phyloP scores from a whole-genome alignment of 2,888 invertebrate species.

The Cosmorhoe ocellata region DNA sequence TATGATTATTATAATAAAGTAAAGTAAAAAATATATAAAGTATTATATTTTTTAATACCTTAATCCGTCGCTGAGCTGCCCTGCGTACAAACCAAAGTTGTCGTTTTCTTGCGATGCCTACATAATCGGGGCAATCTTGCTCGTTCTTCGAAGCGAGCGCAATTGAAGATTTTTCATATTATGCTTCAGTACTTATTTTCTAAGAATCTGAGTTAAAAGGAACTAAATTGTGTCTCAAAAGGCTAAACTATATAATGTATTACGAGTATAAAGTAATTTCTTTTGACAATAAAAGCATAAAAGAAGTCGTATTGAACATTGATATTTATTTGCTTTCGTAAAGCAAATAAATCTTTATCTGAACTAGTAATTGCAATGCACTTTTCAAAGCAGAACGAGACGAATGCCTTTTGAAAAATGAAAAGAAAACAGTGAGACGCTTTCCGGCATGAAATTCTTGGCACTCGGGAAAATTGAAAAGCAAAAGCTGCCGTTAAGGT shows the following conservation, averaged over 20 bases:
- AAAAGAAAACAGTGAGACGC: slow-evolving; percentile 68
- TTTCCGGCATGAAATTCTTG: slow-evolving; percentile 62
- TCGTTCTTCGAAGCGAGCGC: slow-evolving; percentile 25
- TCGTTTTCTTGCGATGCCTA: slow-evolving; percentile 47
- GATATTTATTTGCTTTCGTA: no score
- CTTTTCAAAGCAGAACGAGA: slow-evolving; percentile 20
- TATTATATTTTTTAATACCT: neutral
- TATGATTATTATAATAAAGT: no score
- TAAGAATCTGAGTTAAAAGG: neutral
- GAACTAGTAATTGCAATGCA: slow-evolving; percentile 5
- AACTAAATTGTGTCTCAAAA: no score
- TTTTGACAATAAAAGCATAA: no score
- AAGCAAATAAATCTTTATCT: no score
- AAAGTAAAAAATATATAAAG: no score
- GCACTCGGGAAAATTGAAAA: slow-evolving; percentile 78
- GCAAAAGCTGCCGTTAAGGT: slow-evolving; percentile 67
- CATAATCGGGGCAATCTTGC: slow-evolving; percentile 60
- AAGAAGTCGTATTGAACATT: no score
- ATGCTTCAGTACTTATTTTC: no score
- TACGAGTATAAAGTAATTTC: no score
- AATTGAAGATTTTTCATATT: slow-evolving; percentile 22
- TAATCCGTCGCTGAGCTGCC: slow-evolving; percentile 6
- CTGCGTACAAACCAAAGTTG: slow-evolving; percentile 21
- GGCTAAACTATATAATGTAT: no score
- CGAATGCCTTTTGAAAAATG: slow-evolving; percentile 70